Evolutionary conservation across 1,140 invertebrate genomes (phyloP).

Genomic region (Hylaeus anthracinus): DNA sequence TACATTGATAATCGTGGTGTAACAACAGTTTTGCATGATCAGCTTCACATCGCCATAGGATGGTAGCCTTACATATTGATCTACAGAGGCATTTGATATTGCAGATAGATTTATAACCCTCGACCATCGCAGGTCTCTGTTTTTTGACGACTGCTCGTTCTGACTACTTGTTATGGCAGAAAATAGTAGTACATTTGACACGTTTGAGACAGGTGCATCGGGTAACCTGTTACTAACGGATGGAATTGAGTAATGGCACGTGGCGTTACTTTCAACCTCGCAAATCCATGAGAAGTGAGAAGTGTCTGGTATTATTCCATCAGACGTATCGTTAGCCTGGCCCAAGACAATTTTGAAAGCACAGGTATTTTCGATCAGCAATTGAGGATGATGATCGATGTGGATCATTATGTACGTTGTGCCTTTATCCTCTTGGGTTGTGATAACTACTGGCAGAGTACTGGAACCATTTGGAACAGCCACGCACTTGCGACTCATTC

Average conservation of each 20-base stretch:
- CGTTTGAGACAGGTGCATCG: slow-evolving; percentile 65
- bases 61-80: slow-evolving; percentile 86
- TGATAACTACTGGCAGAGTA: slow-evolving; percentile 80
- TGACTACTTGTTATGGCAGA: slow-evolving; percentile 59
- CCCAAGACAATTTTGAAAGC: slow-evolving; percentile 74
- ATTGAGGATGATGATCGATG: slow-evolving; percentile 82
- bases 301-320: slow-evolving; percentile 67
- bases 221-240: slow-evolving; percentile 73
- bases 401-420: slow-evolving; percentile 83
- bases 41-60: slow-evolving; percentile 87
- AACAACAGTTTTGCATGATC: slow-evolving; percentile 82
- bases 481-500: slow-evolving; percentile 76
- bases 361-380: slow-evolving; percentile 82
- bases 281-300: slow-evolving; percentile 77
- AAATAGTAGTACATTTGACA: slow-evolving; percentile 63
- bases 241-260: slow-evolving; percentile 73
- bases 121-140: slow-evolving; percentile 71
- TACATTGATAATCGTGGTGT: slow-evolving; percentile 83
- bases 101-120: slow-evolving; percentile 69
- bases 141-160: slow-evolving; percentile 45
- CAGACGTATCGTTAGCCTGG: slow-evolving; percentile 68
- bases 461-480: slow-evolving; percentile 71
- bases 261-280: slow-evolving; percentile 69
- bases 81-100: slow-evolving; percentile 66
- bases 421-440: slow-evolving; percentile 81